Conservation (phyloP, 37 sponge, comb jelly and placozoan species). For the Eunapius fragilis region DNA sequence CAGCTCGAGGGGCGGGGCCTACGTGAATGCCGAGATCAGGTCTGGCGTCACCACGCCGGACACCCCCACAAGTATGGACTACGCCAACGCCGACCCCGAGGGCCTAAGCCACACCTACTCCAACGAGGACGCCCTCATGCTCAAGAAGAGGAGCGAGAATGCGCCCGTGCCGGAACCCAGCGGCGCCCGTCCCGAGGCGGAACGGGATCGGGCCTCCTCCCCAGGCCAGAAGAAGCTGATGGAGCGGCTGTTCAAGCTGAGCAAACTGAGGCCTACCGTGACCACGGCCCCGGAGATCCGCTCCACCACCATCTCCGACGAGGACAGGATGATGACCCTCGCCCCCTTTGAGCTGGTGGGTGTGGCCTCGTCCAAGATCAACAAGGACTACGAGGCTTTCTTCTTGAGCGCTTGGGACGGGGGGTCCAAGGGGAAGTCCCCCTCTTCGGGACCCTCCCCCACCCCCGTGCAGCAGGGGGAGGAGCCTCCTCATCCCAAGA, state of each 20-base stretch:
- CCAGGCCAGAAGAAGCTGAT: background rate
- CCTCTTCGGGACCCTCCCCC: too few species aligned
- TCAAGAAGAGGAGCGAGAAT: constrained; percentile 4
- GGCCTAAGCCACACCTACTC: constrained; percentile 41
- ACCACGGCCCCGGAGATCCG: constrained; percentile 22
- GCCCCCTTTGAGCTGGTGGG: constrained; percentile 27
- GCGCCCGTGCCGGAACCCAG: background rate
- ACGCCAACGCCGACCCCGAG: constrained; percentile 42
- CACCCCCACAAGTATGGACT: constrained; percentile 22
- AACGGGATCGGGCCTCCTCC: background rate
- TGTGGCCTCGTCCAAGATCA: background rate
- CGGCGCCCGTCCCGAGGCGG: background rate
- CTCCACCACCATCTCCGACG: constrained; percentile 29
- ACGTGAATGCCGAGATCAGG: constrained; percentile 9
- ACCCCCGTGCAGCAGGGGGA: too few species aligned
- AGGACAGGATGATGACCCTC: constrained; percentile 41
- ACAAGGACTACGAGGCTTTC: constrained; percentile 55
- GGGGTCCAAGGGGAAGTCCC: too few species aligned
- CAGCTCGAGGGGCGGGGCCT: background rate
- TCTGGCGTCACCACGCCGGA: background rate
- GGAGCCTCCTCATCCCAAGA: too few species aligned
- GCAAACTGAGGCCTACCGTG: constrained; percentile 3
- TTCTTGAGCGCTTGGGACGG: constrained; percentile 46
- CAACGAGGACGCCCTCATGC: constrained; percentile 45
- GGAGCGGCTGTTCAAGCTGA: background rate